phyloP scores from a whole-genome alignment of 2,113 vertebrate species.

The Cinclus cinclus region DNA sequence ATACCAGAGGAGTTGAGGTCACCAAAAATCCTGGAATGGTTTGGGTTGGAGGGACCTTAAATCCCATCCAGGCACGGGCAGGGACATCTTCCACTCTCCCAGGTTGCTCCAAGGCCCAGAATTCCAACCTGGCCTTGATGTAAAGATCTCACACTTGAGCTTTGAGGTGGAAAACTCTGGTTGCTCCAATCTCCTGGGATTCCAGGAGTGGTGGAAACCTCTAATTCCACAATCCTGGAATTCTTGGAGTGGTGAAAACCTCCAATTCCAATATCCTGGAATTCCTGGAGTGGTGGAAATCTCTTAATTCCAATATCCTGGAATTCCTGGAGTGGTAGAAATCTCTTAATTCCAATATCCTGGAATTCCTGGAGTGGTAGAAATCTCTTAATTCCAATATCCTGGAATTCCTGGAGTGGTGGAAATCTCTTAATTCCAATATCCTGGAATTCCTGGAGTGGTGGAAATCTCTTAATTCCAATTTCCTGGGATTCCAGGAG shows the following conservation, averaged over 20 bases:
- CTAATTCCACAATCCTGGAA: too few species aligned
- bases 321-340: too few species aligned
- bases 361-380: rapidly evolving
- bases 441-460: not conserved
- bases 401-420: not conserved
- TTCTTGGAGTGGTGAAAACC: too few species aligned
- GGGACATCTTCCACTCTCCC: not conserved
- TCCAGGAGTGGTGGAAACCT: not conserved
- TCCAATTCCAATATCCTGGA: not conserved
- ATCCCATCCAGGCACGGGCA: not conserved
- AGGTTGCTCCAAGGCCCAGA: too few species aligned
- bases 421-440: not conserved
- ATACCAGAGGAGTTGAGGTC: not conserved
- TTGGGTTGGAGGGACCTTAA: not conserved
- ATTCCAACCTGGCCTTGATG: not conserved
- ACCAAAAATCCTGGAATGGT: not conserved
- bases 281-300: rapidly evolving
- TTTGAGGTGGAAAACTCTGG: not conserved
- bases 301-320: not conserved
- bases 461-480: not conserved
- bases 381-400: not conserved
- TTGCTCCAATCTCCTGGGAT: too few species aligned
- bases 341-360: not conserved
- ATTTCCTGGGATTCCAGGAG: not conserved
- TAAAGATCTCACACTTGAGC: rapidly evolving